Percentiles rank a stretch among this genome's conserved stretches.
These are phyloP conservation scores for Calyptommatus sinebrachiatus DNA, from an alignment of 2,113 vertebrate species.

Conservation along the genomic window DNA sequence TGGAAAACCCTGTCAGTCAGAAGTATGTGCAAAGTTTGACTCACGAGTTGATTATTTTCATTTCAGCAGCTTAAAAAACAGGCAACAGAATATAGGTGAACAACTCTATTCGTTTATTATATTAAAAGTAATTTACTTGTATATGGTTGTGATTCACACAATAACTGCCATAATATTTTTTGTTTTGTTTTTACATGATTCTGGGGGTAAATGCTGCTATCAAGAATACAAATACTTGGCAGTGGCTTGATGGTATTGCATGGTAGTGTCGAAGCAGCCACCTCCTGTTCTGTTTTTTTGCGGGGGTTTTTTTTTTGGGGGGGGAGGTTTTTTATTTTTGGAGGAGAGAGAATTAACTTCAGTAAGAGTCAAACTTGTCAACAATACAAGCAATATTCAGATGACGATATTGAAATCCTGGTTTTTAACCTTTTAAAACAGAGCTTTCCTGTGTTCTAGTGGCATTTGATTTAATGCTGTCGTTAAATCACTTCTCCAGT, in stretches of 20 bases:
- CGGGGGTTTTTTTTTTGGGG: too few species aligned
- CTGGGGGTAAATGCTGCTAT: slow-evolving; percentile 79
- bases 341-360: slow-evolving; percentile 9
- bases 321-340: background rate
- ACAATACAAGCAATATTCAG: slow-evolving; percentile 82
- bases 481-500: slow-evolving; percentile 53
- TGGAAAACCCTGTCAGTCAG: slow-evolving; percentile 71
- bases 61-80: slow-evolving; percentile 63
- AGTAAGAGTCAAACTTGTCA: slow-evolving; percentile 70
- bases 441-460: slow-evolving; percentile 66
- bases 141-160: slow-evolving; percentile 61
- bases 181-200: slow-evolving; percentile 76
- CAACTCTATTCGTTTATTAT: slow-evolving; percentile 71
- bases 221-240: slow-evolving; percentile 74
- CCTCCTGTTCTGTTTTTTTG: slow-evolving; percentile 14
- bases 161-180: slow-evolving; percentile 69
- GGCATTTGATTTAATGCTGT: slow-evolving; percentile 73
- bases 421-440: slow-evolving; percentile 76
- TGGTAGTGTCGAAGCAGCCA: slow-evolving; percentile 74
- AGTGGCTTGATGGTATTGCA: slow-evolving; percentile 55
- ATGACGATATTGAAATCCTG: slow-evolving; percentile 71
- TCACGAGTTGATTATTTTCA: slow-evolving; percentile 58
- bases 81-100: slow-evolving; percentile 72
- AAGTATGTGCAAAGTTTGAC: slow-evolving; percentile 65
- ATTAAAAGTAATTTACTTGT: slow-evolving; percentile 67